phyloP scores from a whole-genome alignment of 2,797 vertebrate genomes.

The Pangasius sanitwongsei region DNA sequence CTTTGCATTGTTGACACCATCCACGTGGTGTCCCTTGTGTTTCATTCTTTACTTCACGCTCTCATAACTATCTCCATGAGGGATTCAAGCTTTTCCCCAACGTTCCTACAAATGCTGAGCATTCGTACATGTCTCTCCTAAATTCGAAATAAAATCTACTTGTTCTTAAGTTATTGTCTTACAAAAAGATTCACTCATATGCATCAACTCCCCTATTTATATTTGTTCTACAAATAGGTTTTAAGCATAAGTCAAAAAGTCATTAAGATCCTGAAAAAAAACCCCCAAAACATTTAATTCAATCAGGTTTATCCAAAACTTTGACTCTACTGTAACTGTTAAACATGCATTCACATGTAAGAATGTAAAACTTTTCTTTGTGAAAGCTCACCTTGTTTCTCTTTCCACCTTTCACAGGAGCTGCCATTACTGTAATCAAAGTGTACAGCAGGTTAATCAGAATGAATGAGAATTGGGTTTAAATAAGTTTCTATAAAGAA shows the following conservation, averaged over 20 bases:
- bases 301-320: background rate
- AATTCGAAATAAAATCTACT: background rate
- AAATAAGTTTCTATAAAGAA: background rate
- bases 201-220: background rate
- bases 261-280: background rate
- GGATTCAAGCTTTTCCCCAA: background rate
- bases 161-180: background rate
- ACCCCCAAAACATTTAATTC: background rate
- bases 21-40: background rate
- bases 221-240: background rate
- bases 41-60: background rate
- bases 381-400: slow-evolving; percentile 74
- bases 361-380: background rate
- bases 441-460: slow-evolving; percentile 5
- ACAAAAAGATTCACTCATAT: background rate
- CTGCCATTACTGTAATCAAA: slow-evolving; percentile 65
- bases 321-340: background rate
- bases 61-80: background rate
- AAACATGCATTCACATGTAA: background rate
- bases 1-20: background rate
- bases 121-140: background rate
- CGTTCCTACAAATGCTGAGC: background rate
- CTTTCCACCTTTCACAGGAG: slow-evolving; percentile 69
- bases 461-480: background rate
- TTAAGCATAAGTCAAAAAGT: background rate